Percentiles rank a stretch among this genome's conserved stretches.
These are phyloP conservation scores for Lasius platythorax DNA, from an alignment of 2,888 invertebrate species.

Conservation along the genomic window DNA sequence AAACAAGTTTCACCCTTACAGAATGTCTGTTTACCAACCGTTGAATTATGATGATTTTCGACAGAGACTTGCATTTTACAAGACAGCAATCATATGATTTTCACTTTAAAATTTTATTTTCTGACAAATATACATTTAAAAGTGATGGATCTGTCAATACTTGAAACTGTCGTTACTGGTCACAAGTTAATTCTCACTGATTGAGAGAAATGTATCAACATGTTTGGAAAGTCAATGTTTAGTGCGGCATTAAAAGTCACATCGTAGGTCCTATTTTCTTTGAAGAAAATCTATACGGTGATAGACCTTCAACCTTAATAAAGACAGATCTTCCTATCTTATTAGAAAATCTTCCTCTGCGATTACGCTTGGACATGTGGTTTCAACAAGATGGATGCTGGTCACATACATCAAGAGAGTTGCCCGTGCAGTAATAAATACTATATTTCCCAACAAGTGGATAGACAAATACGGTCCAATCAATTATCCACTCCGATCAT, in stretches of 20 bases:
- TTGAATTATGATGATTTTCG: background rate
- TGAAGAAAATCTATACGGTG: background rate
- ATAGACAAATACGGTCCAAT: too few species aligned
- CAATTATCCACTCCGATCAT: too few species aligned
- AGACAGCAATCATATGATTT: constrained; percentile 4
- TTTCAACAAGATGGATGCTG: too few species aligned
- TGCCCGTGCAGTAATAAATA: too few species aligned
- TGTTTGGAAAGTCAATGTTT: constrained; percentile 42
- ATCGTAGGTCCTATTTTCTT: constrained; percentile 12
- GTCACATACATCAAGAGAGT: too few species aligned
- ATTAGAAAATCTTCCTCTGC: too few species aligned
- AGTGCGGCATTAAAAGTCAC: constrained; percentile 31
- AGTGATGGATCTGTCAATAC: background rate
- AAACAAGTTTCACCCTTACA: background rate
- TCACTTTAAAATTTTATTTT: background rate
- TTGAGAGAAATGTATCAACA: constrained; percentile 32
- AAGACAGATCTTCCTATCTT: too few species aligned
- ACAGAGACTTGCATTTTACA: background rate
- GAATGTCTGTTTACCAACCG: background rate
- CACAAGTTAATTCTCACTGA: constrained; percentile 19
- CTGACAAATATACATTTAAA: constrained; percentile 41
- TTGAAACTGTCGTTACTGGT: too few species aligned
- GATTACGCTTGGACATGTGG: too few species aligned
- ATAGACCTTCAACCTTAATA: background rate
- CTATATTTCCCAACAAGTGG: too few species aligned